Evolutionary conservation across 37 sponge, comb jelly and placozoan species (phyloP).

Genomic region (Halisarca cf. caerulea): DNA sequence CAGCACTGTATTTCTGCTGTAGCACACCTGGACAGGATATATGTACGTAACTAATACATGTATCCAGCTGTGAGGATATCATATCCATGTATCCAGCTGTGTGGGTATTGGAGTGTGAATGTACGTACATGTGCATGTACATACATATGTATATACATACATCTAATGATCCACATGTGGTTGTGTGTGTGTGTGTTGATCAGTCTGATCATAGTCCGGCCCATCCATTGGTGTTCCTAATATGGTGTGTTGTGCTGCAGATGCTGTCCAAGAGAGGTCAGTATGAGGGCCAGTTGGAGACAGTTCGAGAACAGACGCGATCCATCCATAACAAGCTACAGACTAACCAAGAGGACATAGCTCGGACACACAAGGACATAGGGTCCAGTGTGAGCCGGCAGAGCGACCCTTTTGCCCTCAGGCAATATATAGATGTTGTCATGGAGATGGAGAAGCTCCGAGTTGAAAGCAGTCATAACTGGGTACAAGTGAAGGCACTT

Average conservation of each 20-base stretch:
- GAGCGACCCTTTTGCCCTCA: slow-evolving; percentile 28
- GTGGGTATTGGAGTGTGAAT: too few relatives aligned
- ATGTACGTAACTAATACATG: too few relatives aligned
- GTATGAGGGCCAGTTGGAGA: slow-evolving; percentile 19
- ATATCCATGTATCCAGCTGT: too few relatives aligned
- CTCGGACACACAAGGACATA: slow-evolving; percentile 47
- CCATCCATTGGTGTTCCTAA: too few relatives aligned
- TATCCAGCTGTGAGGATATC: too few relatives aligned
- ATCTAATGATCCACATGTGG: too few relatives aligned
- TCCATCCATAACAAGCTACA: slow-evolving; percentile 43
- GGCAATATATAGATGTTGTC: slow-evolving; percentile 45
- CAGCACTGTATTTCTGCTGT: too few relatives aligned
- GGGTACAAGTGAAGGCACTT: slow-evolving; percentile 71
- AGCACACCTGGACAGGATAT: too few relatives aligned
- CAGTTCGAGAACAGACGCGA: slow-evolving; percentile 40
- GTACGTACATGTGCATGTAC: too few relatives aligned
- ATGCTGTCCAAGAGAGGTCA: slow-evolving; percentile 24
- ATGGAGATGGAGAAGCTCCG: slow-evolving; percentile 51
- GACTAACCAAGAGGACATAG: slow-evolving; percentile 63
- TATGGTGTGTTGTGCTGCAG: too few relatives aligned
- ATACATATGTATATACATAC: too few relatives aligned
- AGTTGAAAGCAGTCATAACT: slow-evolving; percentile 55
- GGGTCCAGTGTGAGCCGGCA: neutral
- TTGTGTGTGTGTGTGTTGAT: too few relatives aligned
- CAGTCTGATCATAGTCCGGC: neutral